Percentiles rank a stretch among this genome's conserved stretches.
phyloP scores from a whole-genome alignment of 2,113 vertebrate genomes.

The Mobula hypostoma region DNA sequence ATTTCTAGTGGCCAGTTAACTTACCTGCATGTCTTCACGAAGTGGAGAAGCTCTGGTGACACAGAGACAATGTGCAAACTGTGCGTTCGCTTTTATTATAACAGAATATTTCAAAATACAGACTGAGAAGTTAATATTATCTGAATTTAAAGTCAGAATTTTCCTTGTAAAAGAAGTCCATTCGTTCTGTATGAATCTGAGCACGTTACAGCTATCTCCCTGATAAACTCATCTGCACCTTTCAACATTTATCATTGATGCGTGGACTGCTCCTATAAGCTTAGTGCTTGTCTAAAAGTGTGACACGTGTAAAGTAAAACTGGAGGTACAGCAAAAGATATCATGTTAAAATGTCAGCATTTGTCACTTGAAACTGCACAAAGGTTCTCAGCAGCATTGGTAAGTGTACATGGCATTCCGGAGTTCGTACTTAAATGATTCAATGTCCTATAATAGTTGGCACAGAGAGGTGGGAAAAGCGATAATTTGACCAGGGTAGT shows the following conservation, averaged over 20 bases:
- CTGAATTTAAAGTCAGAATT: not conserved
- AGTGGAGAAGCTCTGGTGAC: too few relatives aligned
- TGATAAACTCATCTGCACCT: not conserved
- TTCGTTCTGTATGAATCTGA: not conserved
- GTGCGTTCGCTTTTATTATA: not conserved
- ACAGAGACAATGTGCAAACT: too few relatives aligned
- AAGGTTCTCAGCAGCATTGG: not conserved
- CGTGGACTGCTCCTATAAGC: not conserved
- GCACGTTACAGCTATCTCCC: not conserved
- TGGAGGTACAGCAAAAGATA: not conserved
- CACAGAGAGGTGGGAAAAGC: not conserved
- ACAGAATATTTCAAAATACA: not conserved
- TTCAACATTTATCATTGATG: not conserved
- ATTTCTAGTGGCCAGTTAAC: too few relatives aligned
- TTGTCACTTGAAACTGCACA: not conserved
- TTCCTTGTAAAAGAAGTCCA: not conserved
- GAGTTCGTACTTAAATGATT: not conserved
- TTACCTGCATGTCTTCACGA: too few relatives aligned
- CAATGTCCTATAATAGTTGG: not conserved
- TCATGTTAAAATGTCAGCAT: not conserved
- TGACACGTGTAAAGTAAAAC: not conserved
- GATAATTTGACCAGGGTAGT: not conserved
- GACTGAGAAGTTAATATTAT: not conserved
- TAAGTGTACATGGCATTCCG: not conserved
- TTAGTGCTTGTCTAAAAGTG: not conserved